These are phyloP conservation scores for Telenomus remus DNA, from an alignment of 1,140 invertebrate genomes.

Conservation along the genomic window DNA sequence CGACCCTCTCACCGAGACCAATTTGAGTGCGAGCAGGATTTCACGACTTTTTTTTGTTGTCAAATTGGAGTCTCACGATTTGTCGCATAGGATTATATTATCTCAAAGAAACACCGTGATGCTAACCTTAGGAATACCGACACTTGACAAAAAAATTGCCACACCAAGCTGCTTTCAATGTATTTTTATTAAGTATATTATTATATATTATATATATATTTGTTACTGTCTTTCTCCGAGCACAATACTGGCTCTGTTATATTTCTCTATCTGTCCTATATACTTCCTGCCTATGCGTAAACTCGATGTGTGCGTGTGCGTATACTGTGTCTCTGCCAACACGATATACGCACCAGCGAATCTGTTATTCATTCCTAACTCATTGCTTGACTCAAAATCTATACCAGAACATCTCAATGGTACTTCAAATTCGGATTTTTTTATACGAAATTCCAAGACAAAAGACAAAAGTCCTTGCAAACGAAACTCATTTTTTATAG, in stretches of 20 bases:
- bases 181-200: constrained; percentile 71
- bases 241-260: constrained; percentile 69
- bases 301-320: constrained; percentile 59
- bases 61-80: constrained; percentile 17
- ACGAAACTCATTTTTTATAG: no score
- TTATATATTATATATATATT: constrained; percentile 64
- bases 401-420: constrained; percentile 30
- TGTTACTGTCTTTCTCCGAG: constrained; percentile 65
- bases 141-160: constrained; percentile 67
- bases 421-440: constrained; percentile 16
- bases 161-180: constrained; percentile 75
- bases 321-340: constrained; percentile 44
- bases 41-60: no score
- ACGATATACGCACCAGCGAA: constrained; percentile 28
- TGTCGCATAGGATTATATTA: constrained; percentile 53
- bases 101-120: constrained; percentile 3
- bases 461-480: no score
- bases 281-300: constrained; percentile 66
- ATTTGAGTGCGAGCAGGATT: no score
- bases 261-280: constrained; percentile 67
- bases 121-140: constrained; percentile 59
- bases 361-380: constrained; percentile 18
- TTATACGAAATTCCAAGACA: no score
- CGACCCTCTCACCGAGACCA: not conserved
- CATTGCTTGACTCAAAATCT: constrained; percentile 48